These are phyloP conservation scores for Lycaon pictus DNA, from an alignment of 2,113 vertebrate species.

Conservation along the genomic window DNA sequence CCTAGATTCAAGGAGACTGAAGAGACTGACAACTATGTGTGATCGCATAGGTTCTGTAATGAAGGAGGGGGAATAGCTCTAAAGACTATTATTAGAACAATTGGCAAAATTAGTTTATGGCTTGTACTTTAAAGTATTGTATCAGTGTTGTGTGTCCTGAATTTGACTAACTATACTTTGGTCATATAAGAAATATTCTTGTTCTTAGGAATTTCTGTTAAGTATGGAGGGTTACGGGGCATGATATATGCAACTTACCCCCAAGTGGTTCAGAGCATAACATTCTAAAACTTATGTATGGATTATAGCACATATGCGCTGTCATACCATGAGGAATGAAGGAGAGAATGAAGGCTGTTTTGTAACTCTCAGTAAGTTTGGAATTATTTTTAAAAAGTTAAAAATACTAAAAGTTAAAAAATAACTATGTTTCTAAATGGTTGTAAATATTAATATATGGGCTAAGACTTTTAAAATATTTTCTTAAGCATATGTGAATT, in stretches of 20 bases:
- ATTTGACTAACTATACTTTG: background rate
- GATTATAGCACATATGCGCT: background rate
- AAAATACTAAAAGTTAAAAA: background rate
- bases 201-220: background rate
- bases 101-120: background rate
- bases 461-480: background rate
- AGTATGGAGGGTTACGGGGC: background rate
- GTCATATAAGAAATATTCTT: slow-evolving; percentile 1
- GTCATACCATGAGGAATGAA: background rate
- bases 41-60: background rate
- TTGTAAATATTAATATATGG: background rate
- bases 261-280: background rate
- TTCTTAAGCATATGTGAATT: background rate
- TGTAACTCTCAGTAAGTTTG: background rate
- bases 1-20: background rate
- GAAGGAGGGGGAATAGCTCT: background rate
- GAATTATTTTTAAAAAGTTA: slow-evolving; percentile 1
- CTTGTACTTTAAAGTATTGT: background rate
- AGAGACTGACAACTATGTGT: background rate
- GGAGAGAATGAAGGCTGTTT: background rate
- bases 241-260: background rate
- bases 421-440: background rate
- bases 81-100: background rate
- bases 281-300: background rate
- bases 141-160: background rate